Base-by-base conservation (phyloP, 1,140 invertebrate genomes). In the Cydia amplana region DNA sequence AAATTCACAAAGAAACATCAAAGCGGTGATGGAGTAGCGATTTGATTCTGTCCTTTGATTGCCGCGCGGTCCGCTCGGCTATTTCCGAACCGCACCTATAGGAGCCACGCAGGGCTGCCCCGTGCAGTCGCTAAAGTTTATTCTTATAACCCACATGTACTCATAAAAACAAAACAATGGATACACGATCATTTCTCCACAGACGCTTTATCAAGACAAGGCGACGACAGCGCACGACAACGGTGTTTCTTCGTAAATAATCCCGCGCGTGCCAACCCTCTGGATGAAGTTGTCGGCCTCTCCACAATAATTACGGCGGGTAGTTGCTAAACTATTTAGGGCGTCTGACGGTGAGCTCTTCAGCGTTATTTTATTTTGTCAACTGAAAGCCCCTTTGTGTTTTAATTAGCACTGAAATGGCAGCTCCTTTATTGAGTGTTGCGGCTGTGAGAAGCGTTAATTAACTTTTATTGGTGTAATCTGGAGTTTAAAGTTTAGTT, bases 1-100 rank as follows among this genome's bases (percentile, higher is more conserved):
- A 81, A 82, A 82, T 85, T 80, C 80, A 77, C 79, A 86, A 84
- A 87, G 82, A 83, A 83, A 88, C 85, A 83, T 89, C 87, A 89
- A 88, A 89, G 85, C 80, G 79, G 72, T 77, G 77, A 79, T 79
- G 77, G 83, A 82, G 82, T 73, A 78, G 76, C 80, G 84, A 88
- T 88, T 85, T 85, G 87, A 91, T 87, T 86, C 84, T 79, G 82
- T 85, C 83, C 85, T 89, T 91, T 91, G 85, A 89, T 89, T 88
- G 83, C 80, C 77, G 81, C 73, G 76, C 79, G 78, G 82, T 76
- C 77, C 80, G 77, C 78, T 77, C 79, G 74, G 83, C 86, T 89
- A 89, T 90, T 89, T 89, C 82, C 43, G 80, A 79, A 73, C 74
- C 49, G 78, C 65, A 70, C 32, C 65, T 70, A 70, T 70, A 40